A percentile compares a stretch with the other conserved stretches of the same genome.
These are phyloP conservation scores for Selene dorsalis DNA, from an alignment of 2,797 vertebrate genomes.

Conservation along the genomic window DNA sequence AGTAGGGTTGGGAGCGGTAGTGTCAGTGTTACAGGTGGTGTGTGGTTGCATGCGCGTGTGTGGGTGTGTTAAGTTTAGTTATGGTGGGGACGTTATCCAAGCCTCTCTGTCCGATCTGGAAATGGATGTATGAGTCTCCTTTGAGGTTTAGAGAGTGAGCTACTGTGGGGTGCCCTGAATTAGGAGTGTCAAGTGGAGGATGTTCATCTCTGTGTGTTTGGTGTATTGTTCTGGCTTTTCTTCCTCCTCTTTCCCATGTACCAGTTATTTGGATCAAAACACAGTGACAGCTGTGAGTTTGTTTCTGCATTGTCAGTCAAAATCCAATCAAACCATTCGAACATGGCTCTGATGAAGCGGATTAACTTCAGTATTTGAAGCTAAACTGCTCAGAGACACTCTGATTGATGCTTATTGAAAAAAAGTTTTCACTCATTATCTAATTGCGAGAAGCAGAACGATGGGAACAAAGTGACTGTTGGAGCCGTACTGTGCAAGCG, in stretches of 20 bases:
- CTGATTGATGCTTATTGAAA: neutral
- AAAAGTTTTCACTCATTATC: neutral
- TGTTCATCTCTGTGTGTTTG: neutral
- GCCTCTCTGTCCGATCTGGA: neutral
- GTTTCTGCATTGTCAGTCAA: neutral
- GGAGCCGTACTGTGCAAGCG: neutral
- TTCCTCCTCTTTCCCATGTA: neutral
- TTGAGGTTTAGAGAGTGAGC: neutral
- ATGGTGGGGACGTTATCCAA: constrained; percentile 5
- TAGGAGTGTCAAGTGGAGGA: neutral
- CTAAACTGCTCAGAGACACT: neutral
- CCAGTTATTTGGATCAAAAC: neutral
- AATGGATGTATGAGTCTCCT: neutral
- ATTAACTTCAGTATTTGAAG: neutral
- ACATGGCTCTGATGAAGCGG: neutral
- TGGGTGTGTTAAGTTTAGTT: constrained; percentile 12
- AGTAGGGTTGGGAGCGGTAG: constrained; percentile 35
- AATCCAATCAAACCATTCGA: neutral
- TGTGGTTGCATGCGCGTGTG: constrained; percentile 22
- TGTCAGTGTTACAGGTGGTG: constrained; percentile 34
- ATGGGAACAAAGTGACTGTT: neutral
- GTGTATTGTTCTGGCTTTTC: neutral
- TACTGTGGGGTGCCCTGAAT: neutral
- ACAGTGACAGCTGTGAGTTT: neutral
- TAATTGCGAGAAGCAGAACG: neutral